Evolutionary conservation across 2,113 vertebrate genomes (phyloP).

Genomic region (Rousettus leschenaultii): DNA sequence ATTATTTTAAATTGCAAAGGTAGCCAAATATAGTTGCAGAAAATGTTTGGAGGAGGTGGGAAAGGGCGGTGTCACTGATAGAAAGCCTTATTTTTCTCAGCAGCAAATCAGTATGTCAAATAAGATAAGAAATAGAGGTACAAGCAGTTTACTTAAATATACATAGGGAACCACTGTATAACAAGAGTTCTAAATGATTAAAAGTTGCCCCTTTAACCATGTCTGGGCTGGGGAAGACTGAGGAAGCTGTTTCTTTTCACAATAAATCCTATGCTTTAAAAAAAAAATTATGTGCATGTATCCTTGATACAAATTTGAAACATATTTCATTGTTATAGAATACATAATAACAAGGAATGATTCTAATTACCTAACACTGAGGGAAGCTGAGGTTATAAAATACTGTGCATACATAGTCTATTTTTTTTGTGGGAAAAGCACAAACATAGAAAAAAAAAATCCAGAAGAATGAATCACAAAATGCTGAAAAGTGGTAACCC

Average conservation of each 20-base stretch:
- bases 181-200: not conserved
- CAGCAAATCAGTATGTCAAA: not conserved
- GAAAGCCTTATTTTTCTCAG: not conserved
- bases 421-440: not conserved
- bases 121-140: not conserved
- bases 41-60: not conserved
- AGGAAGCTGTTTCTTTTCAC: not conserved
- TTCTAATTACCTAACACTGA: not conserved
- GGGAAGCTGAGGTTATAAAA: not conserved
- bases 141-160: not conserved
- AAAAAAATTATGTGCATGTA: not conserved
- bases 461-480: not conserved
- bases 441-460: not conserved
- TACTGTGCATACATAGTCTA: not conserved
- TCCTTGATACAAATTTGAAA: not conserved
- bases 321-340: not conserved
- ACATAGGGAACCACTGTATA: not conserved
- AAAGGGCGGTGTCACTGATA: not conserved
- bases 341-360: not conserved
- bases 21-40: not conserved
- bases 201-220: not conserved
- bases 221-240: not conserved
- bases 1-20: not conserved
- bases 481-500: not conserved
- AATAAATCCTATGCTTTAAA: not conserved